phyloP scores from a whole-genome alignment of 2,797 vertebrate species.

The Melanogrammus aeglefinus region DNA sequence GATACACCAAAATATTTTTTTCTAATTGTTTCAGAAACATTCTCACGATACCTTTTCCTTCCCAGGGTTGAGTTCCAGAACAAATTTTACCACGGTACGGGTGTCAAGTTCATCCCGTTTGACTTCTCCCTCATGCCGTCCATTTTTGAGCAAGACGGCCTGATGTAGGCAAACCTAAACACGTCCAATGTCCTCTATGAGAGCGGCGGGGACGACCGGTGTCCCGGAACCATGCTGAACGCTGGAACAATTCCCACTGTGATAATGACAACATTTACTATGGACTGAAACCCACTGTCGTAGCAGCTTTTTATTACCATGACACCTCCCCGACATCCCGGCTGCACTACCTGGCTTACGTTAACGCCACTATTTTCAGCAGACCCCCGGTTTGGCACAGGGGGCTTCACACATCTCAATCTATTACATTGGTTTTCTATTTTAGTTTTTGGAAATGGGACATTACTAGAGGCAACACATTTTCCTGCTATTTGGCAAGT shows the following conservation, averaged over 20 bases:
- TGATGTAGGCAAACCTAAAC: constrained; percentile 56
- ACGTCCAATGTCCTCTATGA: constrained; percentile 12
- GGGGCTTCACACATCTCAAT: constrained; percentile 21
- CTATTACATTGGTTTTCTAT: constrained; percentile 27
- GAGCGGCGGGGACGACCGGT: constrained; percentile 34
- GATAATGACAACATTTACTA: constrained; percentile 52
- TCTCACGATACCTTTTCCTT: constrained; percentile 13
- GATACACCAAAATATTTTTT: background rate
- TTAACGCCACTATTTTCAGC: constrained; percentile 54
- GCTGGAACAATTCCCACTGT: constrained; percentile 61
- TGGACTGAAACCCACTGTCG: constrained; percentile 57
- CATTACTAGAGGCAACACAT: constrained; percentile 28
- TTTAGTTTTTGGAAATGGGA: constrained; percentile 32
- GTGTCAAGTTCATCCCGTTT: constrained; percentile 92
- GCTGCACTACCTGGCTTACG: constrained; percentile 67
- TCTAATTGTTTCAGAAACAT: background rate
- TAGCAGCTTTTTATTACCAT: constrained; percentile 63
- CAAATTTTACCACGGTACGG: constrained; percentile 93
- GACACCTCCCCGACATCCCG: constrained; percentile 49
- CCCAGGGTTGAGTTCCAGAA: constrained; percentile 98
- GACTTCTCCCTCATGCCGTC: constrained; percentile 83
- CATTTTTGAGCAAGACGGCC: constrained; percentile 74
- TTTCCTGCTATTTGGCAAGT: constrained; percentile 35
- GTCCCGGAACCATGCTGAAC: constrained; percentile 32
- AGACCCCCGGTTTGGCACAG: constrained; percentile 40